Evolutionary conservation across 2,888 invertebrate genomes (phyloP).

Genomic region (Homarus gammarus): DNA sequence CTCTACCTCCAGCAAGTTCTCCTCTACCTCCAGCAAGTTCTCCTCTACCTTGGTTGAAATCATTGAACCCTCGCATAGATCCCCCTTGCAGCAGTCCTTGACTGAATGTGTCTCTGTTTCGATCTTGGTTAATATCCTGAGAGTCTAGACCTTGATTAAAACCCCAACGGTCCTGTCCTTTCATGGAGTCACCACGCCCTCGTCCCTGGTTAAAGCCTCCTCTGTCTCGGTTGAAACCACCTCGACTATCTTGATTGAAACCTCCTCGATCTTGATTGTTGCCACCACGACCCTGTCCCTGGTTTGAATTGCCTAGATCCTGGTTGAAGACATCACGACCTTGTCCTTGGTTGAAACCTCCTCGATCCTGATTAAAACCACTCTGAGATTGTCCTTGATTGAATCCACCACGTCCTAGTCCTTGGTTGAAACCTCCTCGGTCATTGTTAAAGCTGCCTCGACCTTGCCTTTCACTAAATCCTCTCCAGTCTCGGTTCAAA

Average conservation of each 20-base stretch:
- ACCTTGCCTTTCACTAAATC: constrained; percentile 15
- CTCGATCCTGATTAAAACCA: constrained; percentile 11
- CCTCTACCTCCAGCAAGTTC: constrained; percentile 13
- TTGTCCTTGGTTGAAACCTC: constrained; percentile 2
- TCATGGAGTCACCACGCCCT: constrained; percentile 3
- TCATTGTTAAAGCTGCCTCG: not conserved
- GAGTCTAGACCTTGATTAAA: constrained; percentile 8
- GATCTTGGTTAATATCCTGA: constrained; percentile 15
- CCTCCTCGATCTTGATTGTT: constrained; percentile 25
- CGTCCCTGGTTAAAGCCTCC: constrained; percentile 1
- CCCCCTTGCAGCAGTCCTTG: constrained; percentile 1
- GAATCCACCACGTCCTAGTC: not conserved
- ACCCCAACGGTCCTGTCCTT: not conserved
- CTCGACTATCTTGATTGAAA: constrained; percentile 33
- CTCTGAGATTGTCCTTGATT: constrained; percentile 6
- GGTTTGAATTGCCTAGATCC: constrained; percentile 1
- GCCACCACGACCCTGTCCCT: constrained; percentile 27
- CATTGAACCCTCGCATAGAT: not conserved
- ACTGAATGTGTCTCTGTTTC: constrained; percentile 7
- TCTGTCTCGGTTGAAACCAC: constrained; percentile 2
- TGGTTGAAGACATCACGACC: not conserved
- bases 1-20: constrained; percentile 11
- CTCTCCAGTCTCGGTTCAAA: too few species aligned
- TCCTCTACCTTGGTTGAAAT: not conserved
- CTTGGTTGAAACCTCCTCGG: constrained; percentile 13